phyloP scores from a whole-genome alignment of 1,140 invertebrate genomes.

The Hycleus cichorii region DNA sequence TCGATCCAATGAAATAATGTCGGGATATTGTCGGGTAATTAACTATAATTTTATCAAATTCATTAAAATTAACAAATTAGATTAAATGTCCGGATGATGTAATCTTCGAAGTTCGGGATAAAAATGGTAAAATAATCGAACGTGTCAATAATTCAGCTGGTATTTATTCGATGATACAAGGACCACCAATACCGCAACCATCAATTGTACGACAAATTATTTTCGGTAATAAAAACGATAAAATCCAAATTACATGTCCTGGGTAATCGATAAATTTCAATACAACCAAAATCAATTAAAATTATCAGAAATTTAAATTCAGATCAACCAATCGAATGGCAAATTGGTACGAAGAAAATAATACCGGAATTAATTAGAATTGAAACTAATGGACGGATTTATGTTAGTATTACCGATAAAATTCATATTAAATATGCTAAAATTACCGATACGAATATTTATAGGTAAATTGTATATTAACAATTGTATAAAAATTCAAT shows the following conservation, averaged over 20 bases:
- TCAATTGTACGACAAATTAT: conserved; percentile 42
- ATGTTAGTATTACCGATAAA: conserved; percentile 42
- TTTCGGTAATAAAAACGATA: conserved; percentile 44
- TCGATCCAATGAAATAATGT: conserved; percentile 52
- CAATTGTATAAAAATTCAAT: neutral
- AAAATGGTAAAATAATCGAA: conserved; percentile 47
- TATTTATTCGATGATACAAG: conserved; percentile 49
- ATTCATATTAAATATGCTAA: conserved; percentile 45
- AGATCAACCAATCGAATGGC: conserved; percentile 46
- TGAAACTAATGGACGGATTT: conserved; percentile 43
- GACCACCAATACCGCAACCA: conserved; percentile 41
- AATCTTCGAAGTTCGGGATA: conserved; percentile 49
- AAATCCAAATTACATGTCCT: neutral
- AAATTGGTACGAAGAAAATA: conserved; percentile 41
- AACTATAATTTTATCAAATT: neutral
- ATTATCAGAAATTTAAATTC: conserved; percentile 43
- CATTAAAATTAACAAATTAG: conserved; percentile 29
- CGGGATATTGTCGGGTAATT: conserved; percentile 49
- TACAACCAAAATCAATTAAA: neutral
- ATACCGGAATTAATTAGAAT: conserved; percentile 37
- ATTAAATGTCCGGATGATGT: conserved; percentile 43
- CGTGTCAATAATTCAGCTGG: conserved; percentile 53
- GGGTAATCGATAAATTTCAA: neutral
- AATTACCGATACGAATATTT: conserved; percentile 46
- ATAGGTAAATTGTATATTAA: conserved; percentile 41